phyloP scores from a whole-genome alignment of 2,888 invertebrate species.

The Melinopterus prodromus region DNA sequence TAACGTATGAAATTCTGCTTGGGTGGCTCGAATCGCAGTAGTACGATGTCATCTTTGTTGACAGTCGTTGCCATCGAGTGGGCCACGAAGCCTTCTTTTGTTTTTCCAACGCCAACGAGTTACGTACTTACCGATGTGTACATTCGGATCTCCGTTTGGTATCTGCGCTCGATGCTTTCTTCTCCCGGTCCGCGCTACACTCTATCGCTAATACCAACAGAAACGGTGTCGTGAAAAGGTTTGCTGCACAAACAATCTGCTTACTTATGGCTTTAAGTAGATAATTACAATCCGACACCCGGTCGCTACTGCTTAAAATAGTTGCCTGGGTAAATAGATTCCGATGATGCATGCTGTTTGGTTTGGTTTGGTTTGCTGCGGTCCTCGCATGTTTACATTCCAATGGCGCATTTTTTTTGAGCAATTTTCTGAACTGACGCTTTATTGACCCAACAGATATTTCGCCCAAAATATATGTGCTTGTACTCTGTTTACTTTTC shows the following conservation, averaged over 20 bases:
- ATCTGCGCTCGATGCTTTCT: not conserved
- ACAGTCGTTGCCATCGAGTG: not conserved
- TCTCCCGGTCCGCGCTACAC: constrained; percentile 17
- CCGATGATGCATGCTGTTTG: not conserved
- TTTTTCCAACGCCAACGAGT: not conserved
- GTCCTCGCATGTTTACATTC: not conserved
- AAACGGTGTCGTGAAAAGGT: constrained; percentile 5
- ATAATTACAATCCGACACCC: constrained; percentile 4
- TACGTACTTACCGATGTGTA: not conserved
- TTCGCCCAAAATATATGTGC: not conserved
- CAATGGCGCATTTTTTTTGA: not conserved
- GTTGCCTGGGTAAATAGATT: not conserved
- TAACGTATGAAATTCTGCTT: constrained; percentile 4
- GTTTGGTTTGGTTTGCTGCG: not conserved
- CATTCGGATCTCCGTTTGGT: constrained; percentile 4
- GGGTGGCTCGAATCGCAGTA: not conserved
- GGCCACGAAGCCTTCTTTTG: not conserved
- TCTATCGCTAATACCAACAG: constrained; percentile 38
- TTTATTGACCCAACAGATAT: not conserved
- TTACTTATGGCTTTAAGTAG: not conserved
- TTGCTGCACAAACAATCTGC: not conserved
- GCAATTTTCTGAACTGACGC: no score
- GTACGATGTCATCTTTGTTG: not conserved
- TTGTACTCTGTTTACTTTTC: no score
- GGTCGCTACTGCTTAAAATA: not conserved